Evolutionary conservation across 2,888 invertebrate species (phyloP).

Genomic region (Ernsta delagoae): DNA sequence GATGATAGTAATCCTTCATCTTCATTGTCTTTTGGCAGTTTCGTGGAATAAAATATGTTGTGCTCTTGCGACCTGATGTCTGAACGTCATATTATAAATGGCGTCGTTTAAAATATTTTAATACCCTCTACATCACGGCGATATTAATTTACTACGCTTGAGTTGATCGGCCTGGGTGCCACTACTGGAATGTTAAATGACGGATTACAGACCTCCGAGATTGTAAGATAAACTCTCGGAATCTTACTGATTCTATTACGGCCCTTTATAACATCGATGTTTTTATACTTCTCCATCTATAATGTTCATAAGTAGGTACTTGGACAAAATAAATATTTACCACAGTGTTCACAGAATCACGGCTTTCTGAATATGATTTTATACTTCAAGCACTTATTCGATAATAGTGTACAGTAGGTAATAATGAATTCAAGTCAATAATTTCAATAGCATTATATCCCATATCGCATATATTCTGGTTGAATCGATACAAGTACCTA

Average conservation of each 20-base stretch:
- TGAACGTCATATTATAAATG: constrained; percentile 82
- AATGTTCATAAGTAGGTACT: no score
- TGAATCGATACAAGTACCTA: no score
- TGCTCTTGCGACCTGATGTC: constrained; percentile 79
- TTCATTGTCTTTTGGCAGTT: constrained; percentile 85
- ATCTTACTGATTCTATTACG: constrained; percentile 69
- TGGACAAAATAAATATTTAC: no score
- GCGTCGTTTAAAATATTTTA: constrained; percentile 84
- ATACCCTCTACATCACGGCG: constrained; percentile 81
- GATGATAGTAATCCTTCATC: constrained; percentile 84
- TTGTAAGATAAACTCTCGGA: constrained; percentile 71
- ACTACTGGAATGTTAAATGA: constrained; percentile 83
- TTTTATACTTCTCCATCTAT: constrained; percentile 38
- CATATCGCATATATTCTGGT: no score
- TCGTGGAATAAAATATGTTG: constrained; percentile 82
- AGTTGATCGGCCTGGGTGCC: constrained; percentile 77
- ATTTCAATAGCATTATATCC: no score
- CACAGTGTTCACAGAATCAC: no score
- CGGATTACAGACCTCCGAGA: constrained; percentile 80
- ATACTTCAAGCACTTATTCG: no score
- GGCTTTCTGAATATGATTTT: no score
- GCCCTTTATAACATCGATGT: constrained; percentile 48
- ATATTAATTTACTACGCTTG: constrained; percentile 83
- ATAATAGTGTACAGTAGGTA: no score
- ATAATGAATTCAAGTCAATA: no score